Conservation (phyloP, 2,113 vertebrate genomes). For the Natator depressus region DNA sequence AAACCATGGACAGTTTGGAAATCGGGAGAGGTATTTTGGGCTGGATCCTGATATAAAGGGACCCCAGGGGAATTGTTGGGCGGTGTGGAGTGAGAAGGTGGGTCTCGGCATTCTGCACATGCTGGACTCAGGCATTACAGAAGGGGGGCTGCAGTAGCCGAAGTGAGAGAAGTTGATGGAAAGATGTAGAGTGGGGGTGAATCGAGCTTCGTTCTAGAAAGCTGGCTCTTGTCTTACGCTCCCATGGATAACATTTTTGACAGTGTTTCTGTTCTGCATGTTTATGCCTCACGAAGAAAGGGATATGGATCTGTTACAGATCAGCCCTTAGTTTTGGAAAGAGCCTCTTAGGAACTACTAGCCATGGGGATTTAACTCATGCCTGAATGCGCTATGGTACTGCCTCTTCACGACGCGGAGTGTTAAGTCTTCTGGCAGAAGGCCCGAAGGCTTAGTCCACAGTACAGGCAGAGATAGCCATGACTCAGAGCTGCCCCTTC, state of each 20-base stretch:
- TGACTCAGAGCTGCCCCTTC: background rate
- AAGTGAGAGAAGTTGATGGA: background rate
- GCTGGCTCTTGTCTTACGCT: background rate
- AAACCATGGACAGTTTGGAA: background rate
- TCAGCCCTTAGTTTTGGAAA: background rate
- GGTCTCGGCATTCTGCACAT: background rate
- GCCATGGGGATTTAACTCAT: background rate
- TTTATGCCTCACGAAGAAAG: background rate
- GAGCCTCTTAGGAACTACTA: background rate
- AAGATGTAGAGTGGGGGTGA: background rate
- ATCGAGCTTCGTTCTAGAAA: background rate
- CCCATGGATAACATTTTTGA: background rate
- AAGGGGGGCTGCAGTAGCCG: background rate
- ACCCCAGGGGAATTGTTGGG: background rate
- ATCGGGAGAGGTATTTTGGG: background rate
- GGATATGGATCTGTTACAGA: background rate
- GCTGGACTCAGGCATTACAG: background rate
- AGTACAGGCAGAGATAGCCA: background rate
- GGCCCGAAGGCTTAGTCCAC: background rate
- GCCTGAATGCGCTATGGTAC: background rate
- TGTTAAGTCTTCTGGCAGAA: background rate
- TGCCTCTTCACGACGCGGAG: background rate
- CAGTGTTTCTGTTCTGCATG: background rate
- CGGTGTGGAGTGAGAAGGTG: background rate
- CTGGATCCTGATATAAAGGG: background rate